A percentile compares a stretch with the other conserved stretches of the same genome.
These are phyloP conservation scores for Balaeniceps rex DNA, from an alignment of 2,113 vertebrate genomes.

Conservation along the genomic window DNA sequence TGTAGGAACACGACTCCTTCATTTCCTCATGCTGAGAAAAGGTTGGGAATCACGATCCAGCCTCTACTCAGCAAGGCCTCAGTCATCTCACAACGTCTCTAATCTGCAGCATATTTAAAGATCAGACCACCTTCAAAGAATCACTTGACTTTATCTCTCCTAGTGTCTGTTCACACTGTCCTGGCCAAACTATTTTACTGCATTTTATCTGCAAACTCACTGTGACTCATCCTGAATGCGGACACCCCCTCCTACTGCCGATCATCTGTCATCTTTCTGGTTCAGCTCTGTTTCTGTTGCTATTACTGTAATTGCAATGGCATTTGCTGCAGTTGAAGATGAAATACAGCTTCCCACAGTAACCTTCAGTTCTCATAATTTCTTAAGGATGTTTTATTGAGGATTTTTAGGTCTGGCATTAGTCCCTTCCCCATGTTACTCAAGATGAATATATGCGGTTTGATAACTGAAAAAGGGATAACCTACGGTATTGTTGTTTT, in stretches of 20 bases:
- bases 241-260: background rate
- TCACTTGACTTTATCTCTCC: slow-evolving; percentile 57
- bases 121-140: slow-evolving; percentile 56
- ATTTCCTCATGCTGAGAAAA: background rate
- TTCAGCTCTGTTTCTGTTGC: background rate
- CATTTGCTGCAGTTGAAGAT: background rate
- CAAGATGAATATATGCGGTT: background rate
- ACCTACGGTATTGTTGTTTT: background rate
- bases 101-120: slow-evolving; percentile 19
- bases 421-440: background rate
- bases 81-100: background rate
- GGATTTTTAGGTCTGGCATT: background rate
- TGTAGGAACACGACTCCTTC: background rate
- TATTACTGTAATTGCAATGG: background rate
- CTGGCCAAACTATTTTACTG: slow-evolving; percentile 38
- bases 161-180: slow-evolving; percentile 52
- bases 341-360: slow-evolving; percentile 17
- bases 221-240: background rate
- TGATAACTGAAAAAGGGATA: background rate
- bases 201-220: slow-evolving; percentile 32
- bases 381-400: background rate
- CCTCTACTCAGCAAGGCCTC: background rate
- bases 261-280: background rate
- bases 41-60: background rate
- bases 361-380: background rate